phyloP scores from a whole-genome alignment of 2,888 invertebrate species.

The Eupithecia subumbrata region DNA sequence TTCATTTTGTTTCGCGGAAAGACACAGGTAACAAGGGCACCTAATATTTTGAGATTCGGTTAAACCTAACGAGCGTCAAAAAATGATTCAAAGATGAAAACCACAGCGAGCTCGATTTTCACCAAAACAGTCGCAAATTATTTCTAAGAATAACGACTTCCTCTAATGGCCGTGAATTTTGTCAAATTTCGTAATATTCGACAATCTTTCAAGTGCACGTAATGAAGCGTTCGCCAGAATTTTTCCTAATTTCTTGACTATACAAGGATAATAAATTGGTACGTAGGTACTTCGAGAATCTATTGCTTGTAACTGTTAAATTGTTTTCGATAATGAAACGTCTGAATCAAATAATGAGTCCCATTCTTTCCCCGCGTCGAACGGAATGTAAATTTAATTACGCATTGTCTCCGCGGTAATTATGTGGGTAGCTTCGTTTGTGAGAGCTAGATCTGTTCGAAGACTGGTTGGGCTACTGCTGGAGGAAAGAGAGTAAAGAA shows the following conservation, averaged over 20 bases:
- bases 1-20: not conserved
- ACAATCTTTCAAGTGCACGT: not conserved
- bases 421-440: conserved; percentile 26
- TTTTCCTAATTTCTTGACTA: not conserved
- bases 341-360: conserved; percentile 22
- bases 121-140: no score
- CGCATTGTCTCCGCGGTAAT: conserved; percentile 29
- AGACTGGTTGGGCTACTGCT: conserved; percentile 20
- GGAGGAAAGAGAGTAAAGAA: not conserved
- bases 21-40: not conserved
- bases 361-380: conserved; percentile 22
- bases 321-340: conserved; percentile 15
- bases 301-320: not conserved
- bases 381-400: conserved; percentile 36
- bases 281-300: not conserved
- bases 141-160: not conserved
- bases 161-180: not conserved
- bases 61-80: no score
- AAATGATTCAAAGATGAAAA: not conserved
- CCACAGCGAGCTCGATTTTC: not conserved
- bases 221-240: not conserved
- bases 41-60: not conserved
- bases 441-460: conserved; percentile 9
- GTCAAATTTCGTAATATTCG: not conserved
- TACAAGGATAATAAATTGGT: not conserved